These are phyloP conservation scores for Drosophila watanabei DNA, from an alignment of 1,140 invertebrate genomes.

Conservation along the genomic window DNA sequence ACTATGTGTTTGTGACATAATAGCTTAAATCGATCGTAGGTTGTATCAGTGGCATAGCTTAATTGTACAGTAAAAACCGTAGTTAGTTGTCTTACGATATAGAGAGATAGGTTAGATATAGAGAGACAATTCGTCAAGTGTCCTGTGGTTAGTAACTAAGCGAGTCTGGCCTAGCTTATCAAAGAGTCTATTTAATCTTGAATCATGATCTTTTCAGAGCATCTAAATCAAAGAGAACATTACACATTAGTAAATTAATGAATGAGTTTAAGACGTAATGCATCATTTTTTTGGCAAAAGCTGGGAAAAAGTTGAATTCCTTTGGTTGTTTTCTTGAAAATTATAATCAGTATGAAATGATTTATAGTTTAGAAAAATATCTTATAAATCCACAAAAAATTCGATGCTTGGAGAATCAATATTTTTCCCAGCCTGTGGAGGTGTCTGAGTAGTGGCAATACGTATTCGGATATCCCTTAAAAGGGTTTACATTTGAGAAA, in stretches of 20 bases:
- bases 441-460: constrained; percentile 12
- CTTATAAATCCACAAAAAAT: neutral
- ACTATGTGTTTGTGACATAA: constrained; percentile 33
- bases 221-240: constrained; percentile 85
- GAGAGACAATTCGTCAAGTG: constrained; percentile 66
- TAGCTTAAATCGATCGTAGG: constrained; percentile 51
- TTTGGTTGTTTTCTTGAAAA: too few relatives aligned
- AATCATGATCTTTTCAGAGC: constrained; percentile 71
- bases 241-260: constrained; percentile 67
- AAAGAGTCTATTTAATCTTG: constrained; percentile 70
- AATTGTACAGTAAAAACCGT: constrained; percentile 62
- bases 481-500: neutral
- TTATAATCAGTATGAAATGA: too few relatives aligned
- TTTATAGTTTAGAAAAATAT: neutral
- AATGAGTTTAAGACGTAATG: constrained; percentile 44
- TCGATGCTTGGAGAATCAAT: neutral
- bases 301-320: neutral
- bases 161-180: constrained; percentile 72
- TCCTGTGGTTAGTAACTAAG: constrained; percentile 75
- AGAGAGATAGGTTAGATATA: constrained; percentile 53
- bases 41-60: constrained; percentile 69
- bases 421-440: neutral
- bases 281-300: neutral
- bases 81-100: constrained; percentile 60
- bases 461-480: constrained; percentile 52